phyloP scores from a whole-genome alignment of 92 coral and sea anemone species.

The Zoanthus gigantus region DNA sequence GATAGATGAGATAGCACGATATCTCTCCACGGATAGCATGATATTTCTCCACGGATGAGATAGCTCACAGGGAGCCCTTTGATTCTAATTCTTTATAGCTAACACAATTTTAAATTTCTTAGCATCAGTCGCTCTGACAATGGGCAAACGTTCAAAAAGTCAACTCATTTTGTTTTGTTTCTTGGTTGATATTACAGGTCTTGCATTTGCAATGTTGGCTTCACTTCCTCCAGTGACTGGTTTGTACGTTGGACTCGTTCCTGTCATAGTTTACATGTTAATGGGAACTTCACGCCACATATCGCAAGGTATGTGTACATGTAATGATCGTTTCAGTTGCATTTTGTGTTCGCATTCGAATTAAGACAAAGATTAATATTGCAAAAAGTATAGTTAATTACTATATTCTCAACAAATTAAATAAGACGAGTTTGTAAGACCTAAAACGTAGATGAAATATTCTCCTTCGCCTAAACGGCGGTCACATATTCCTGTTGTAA shows the following conservation, averaged over 20 bases:
- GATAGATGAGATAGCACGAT: too few species aligned
- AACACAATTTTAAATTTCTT: not conserved
- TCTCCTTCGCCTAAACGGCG: too few species aligned
- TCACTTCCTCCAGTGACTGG: constrained; percentile 96
- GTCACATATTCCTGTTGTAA: too few species aligned
- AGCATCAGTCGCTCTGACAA: not conserved
- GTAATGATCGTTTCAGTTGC: not conserved
- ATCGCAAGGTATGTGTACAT: constrained; percentile 76
- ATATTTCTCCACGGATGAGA: too few species aligned
- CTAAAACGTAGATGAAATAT: too few species aligned
- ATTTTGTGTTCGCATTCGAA: too few species aligned
- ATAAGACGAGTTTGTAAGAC: too few species aligned
- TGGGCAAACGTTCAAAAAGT: not conserved
- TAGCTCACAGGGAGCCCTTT: too few species aligned
- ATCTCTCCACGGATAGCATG: too few species aligned
- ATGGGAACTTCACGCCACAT: constrained; percentile 98
- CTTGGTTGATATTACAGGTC: constrained; percentile 56
- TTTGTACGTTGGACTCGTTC: constrained; percentile 87
- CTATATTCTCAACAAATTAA: too few species aligned
- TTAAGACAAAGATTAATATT: too few species aligned
- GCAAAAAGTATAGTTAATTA: too few species aligned
- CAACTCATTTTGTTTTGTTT: not conserved
- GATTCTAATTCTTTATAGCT: not conserved
- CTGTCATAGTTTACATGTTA: constrained; percentile 87
- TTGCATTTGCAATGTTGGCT: constrained; percentile 94